Evolutionary conservation across 2,797 vertebrate genomes (phyloP), one percentile per base, ranked within the genome.

Genomic region (Girardinus metallicus): DNA sequence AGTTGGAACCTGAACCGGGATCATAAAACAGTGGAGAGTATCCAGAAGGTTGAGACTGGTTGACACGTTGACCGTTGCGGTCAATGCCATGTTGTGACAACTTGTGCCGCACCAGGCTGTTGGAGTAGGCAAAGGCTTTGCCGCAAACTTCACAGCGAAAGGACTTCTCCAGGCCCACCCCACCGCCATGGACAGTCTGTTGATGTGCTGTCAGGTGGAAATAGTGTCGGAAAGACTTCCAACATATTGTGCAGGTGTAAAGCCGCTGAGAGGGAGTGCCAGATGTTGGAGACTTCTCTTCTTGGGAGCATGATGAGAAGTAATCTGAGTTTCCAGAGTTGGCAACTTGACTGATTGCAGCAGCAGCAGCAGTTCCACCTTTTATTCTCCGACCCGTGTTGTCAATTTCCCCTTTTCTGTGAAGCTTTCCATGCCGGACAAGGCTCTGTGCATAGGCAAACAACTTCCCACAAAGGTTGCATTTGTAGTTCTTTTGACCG

Each of bases 361-460:
- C 94, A 5, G 88, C 91, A 13, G 49, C 49, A 3, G 87, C 31
- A 5, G 57, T 90, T 5, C 89, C 85, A 26, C 93, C 92, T 85
- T 96, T 94, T 21, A 93, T 55, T 0, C 95, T 83, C 47, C 95
- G 81, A 3, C 95, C 92, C 86, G 95, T 88, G 91, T 89, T 82
- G 79, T 96, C 83, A 0, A 96, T 95, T 88, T 96, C 95, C 0
- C 94, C 96, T 53, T 93, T 91, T 1, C 97, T 91, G 87, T 99
- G 98, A 83, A 98, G 91, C 86, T 98, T 98, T 16, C 97, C 97
- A 66, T 99, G 98, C 0, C 98, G 94, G 1, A 98, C 98, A 3
- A 99, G 95, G 85, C 98, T 99, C 91, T 99, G 98, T 0, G 98
- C 97, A 55, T 99, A 99, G 15, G 97, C 98, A 9, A 99, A 99